Evolutionary conservation across 1,140 invertebrate species (phyloP).

Genomic region (Parasteatoda tepidariorum): DNA sequence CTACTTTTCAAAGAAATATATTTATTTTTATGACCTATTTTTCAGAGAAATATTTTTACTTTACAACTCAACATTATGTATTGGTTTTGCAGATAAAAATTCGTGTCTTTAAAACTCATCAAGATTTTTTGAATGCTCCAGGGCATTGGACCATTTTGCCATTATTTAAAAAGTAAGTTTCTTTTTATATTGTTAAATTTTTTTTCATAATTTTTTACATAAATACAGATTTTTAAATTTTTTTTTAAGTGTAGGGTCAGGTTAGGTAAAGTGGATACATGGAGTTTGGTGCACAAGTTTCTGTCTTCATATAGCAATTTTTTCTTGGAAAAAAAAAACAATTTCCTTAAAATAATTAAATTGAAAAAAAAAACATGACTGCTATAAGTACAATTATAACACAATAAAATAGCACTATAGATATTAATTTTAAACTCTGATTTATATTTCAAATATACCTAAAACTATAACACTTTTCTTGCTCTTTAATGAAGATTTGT

Average conservation of each 20-base stretch:
- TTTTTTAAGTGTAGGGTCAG: neutral
- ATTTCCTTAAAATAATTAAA: no score
- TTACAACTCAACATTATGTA: neutral
- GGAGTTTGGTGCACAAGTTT: no score
- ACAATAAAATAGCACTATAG: no score
- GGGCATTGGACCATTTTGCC: slow-evolving; percentile 7
- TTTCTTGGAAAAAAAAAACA: no score
- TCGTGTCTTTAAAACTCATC: neutral
- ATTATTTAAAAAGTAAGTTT: slow-evolving; percentile 3
- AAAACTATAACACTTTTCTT: no score
- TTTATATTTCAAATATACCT: no score
- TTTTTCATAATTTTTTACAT: neutral
- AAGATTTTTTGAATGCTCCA: neutral
- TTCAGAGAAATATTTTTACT: neutral
- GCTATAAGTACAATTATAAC: no score
- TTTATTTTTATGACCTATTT: neutral
- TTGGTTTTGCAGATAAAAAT: neutral
- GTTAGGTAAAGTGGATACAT: no score
- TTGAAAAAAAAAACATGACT: neutral
- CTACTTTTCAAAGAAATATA: neutral
- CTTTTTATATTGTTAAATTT: no score
- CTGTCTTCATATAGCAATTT: no score
- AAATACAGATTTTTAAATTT: neutral
- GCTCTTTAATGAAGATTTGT: no score
- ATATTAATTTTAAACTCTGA: no score